Conservation (phyloP, 1,140 invertebrate species). For the Tribolium madens region DNA sequence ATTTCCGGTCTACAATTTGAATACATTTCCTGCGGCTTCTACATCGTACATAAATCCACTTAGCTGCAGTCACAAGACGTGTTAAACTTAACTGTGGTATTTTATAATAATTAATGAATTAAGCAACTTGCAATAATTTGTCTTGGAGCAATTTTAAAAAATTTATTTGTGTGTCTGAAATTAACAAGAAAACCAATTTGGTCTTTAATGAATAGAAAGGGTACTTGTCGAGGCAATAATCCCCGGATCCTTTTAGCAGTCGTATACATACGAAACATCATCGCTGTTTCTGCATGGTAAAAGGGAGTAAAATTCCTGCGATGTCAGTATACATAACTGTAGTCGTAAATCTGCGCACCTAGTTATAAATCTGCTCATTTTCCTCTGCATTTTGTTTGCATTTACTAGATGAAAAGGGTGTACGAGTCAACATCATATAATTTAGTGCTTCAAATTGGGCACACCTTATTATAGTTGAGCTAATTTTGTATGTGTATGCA, state of each 20-base stretch:
- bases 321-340: constrained; percentile 8
- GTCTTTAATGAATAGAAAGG: neutral
- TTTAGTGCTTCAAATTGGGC: constrained; percentile 31
- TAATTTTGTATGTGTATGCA: constrained; percentile 39
- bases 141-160: neutral
- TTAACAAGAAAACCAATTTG: constrained; percentile 27
- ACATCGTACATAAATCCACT: constrained; percentile 24
- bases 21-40: constrained; percentile 33
- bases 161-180: neutral
- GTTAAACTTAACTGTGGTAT: constrained; percentile 10
- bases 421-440: constrained; percentile 36
- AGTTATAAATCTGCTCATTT: constrained; percentile 30
- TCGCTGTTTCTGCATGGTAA: neutral
- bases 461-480: constrained; percentile 26
- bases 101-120: constrained; percentile 29
- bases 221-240: constrained; percentile 24
- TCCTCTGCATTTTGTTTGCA: constrained; percentile 29
- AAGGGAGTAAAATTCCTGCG: constrained; percentile 21
- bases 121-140: constrained; percentile 24
- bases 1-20: constrained; percentile 35
- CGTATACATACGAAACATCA: constrained; percentile 20
- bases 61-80: constrained; percentile 12
- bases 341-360: constrained; percentile 32
- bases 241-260: constrained; percentile 19
- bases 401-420: constrained; percentile 19